Evolutionary conservation across 2,797 vertebrate genomes (phyloP).

Genomic region (Falco novaeseelandiae): DNA sequence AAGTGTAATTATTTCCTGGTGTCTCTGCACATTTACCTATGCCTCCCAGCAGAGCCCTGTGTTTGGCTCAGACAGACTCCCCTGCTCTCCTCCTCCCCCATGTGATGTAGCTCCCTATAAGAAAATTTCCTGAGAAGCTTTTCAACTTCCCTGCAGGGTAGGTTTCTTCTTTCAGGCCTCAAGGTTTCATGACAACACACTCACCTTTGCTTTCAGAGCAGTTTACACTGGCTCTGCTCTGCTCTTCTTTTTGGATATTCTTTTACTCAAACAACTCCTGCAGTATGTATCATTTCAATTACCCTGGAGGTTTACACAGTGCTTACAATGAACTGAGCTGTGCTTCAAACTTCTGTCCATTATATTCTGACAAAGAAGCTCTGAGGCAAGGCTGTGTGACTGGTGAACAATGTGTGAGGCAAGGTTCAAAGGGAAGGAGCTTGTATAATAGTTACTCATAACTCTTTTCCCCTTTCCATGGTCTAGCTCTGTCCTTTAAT

Average conservation of each 20-base stretch:
- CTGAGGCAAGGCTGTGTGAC: conserved; percentile 38
- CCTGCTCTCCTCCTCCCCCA: background rate
- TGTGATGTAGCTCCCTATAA: background rate
- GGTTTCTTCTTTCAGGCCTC: background rate
- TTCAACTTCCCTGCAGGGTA: background rate
- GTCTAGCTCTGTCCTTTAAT: background rate
- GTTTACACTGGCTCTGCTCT: conserved; percentile 3
- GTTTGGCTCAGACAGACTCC: background rate
- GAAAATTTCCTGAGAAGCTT: background rate
- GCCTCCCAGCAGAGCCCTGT: background rate
- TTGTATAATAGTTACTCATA: conserved; percentile 26
- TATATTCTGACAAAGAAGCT: conserved; percentile 54
- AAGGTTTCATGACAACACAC: background rate
- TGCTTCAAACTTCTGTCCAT: conserved; percentile 48
- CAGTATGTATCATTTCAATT: conserved; percentile 61
- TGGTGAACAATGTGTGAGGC: conserved; percentile 43
- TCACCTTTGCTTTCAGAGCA: conserved; percentile 1
- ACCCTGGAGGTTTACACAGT: conserved; percentile 48
- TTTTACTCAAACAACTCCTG: conserved; percentile 48
- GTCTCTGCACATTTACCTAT: background rate
- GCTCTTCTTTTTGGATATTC: conserved; percentile 22
- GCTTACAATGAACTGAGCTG: conserved; percentile 39
- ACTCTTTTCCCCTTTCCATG: background rate
- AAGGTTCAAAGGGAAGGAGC: conserved; percentile 42
- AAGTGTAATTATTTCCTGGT: background rate